phyloP scores from a whole-genome alignment of 1,140 invertebrate species.

The Orius insidiosus region DNA sequence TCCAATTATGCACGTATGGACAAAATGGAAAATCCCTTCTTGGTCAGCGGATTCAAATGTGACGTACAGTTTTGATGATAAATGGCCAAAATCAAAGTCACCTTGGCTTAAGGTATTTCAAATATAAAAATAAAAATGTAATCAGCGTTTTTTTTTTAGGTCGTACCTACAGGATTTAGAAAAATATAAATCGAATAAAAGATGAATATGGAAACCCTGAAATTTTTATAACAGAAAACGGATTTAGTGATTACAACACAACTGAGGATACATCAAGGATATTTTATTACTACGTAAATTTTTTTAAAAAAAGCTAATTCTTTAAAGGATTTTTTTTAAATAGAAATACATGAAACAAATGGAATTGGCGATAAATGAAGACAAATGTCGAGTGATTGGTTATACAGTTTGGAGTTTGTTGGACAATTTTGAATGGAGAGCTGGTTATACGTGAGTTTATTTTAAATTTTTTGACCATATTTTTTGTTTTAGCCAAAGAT shows the following conservation, averaged over 20 bases:
- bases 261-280: not conserved
- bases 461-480: no score
- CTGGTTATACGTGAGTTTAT: conserved; percentile 46
- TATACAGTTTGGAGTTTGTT: conserved; percentile 59
- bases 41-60: conserved; percentile 2
- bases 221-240: conserved; percentile 17
- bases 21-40: not conserved
- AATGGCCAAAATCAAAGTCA: not conserved
- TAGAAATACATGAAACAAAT: conserved; percentile 42
- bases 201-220: conserved; percentile 9
- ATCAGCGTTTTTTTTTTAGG: conserved; percentile 7
- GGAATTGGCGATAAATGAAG: conserved; percentile 42
- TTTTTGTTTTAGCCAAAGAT: conserved; percentile 4
- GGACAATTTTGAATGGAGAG: conserved; percentile 65
- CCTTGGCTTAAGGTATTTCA: conserved; percentile 7
- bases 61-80: not conserved
- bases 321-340: not conserved
- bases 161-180: conserved; percentile 10
- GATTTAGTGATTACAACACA: conserved; percentile 10
- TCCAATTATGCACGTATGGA: not conserved
- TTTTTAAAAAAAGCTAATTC: not conserved
- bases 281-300: no score
- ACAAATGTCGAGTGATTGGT: conserved; percentile 41
- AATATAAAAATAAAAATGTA: not conserved
- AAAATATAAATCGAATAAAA: conserved; percentile 10